Evolutionary conservation across 2,888 invertebrate genomes (phyloP).

Genomic region (Neoascia interrupta): DNA sequence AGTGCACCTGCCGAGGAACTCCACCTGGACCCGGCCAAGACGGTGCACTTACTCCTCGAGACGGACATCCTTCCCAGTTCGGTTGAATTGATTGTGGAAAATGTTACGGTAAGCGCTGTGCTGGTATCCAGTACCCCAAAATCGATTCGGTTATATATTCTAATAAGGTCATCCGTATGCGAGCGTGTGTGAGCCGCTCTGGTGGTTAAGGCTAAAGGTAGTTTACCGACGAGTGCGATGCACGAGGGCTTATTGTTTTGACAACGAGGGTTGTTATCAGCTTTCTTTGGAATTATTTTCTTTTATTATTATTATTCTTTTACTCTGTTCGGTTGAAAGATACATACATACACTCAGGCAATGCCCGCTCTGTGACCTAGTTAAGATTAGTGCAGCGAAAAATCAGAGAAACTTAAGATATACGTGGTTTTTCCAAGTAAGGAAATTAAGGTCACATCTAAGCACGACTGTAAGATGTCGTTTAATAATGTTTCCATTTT

Average conservation of each 20-base stretch:
- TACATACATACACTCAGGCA: conserved; percentile 31
- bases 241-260: conserved; percentile 34
- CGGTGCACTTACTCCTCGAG: conserved; percentile 77
- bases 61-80: conserved; percentile 74
- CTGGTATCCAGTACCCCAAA: conserved; percentile 1
- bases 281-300: neutral
- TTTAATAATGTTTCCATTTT: conserved; percentile 14
- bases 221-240: conserved; percentile 2
- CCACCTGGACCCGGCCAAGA: conserved; percentile 69
- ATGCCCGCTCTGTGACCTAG: conserved; percentile 58
- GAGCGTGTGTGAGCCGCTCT: neutral
- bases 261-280: conserved; percentile 31
- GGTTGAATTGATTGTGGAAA: conserved; percentile 55
- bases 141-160: conserved; percentile 47
- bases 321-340: neutral
- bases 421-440: conserved; percentile 18
- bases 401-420: neutral
- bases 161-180: conserved; percentile 48
- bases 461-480: conserved; percentile 25
- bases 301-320: neutral
- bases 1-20: conserved; percentile 66
- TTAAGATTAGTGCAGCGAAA: conserved; percentile 35
- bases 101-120: conserved; percentile 73
- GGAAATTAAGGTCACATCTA: conserved; percentile 45
- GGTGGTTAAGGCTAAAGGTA: neutral